Conservation (phyloP, 2,113 vertebrate genomes). For the Isurus oxyrinchus region DNA sequence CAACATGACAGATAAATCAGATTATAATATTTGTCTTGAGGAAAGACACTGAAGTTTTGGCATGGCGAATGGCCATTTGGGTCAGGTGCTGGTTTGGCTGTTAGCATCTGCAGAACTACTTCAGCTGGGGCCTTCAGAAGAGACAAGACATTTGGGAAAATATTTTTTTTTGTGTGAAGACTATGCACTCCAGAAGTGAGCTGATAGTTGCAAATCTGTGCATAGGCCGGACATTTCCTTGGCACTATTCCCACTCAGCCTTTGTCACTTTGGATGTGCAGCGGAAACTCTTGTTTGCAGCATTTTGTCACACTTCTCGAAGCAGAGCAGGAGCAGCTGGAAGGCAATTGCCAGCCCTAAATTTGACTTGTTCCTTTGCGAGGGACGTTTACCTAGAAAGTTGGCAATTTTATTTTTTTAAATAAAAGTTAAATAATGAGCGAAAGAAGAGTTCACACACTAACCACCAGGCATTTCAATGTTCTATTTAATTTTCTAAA, state of each 20-base stretch:
- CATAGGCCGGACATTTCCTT: neutral
- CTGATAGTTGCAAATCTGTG: neutral
- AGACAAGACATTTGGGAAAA: neutral
- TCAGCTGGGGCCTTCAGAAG: neutral
- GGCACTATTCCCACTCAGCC: neutral
- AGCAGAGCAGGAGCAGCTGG: neutral
- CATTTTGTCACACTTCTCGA: neutral
- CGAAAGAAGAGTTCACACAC: neutral
- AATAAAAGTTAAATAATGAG: neutral
- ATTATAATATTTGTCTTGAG: neutral
- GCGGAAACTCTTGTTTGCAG: neutral
- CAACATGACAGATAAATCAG: neutral
- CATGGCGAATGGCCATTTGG: neutral
- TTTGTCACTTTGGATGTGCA: neutral
- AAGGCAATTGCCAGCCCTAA: neutral
- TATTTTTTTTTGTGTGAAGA: neutral
- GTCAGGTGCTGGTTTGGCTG: neutral
- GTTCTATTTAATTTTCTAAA: neutral
- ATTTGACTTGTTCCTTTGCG: neutral
- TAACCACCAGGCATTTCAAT: neutral
- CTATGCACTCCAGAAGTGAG: neutral
- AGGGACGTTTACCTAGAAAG: neutral
- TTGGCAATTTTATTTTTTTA: neutral
- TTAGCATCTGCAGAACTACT: neutral
- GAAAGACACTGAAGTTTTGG: neutral